These are phyloP conservation scores for Gymnosoma rotundatum DNA, from an alignment of 2,888 invertebrate species.

Conservation along the genomic window DNA sequence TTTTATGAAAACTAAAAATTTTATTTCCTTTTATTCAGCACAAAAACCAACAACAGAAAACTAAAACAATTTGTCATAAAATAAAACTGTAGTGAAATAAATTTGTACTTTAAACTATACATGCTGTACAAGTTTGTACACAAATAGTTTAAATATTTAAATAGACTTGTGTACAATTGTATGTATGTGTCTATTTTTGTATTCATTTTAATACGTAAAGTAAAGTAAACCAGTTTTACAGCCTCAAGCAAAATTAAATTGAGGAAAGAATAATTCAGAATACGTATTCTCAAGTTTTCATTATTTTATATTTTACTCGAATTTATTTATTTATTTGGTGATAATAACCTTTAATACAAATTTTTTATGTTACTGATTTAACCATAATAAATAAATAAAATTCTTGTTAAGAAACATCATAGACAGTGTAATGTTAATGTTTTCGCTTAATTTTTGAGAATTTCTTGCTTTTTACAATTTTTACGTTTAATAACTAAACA, in stretches of 20 bases:
- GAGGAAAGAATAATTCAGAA: too few species aligned
- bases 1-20: neutral
- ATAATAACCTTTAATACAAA: too few species aligned
- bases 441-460: too few species aligned
- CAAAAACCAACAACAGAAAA: conserved; percentile 29
- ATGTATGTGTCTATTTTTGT: neutral
- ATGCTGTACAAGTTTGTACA: neutral
- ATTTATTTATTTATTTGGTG: too few species aligned
- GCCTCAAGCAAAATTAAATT: neutral
- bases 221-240: neutral
- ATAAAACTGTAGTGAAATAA: neutral
- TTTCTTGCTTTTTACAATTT: too few species aligned
- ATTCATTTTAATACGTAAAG: neutral
- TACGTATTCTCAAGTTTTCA: too few species aligned
- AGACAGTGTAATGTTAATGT: too few species aligned
- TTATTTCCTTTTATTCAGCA: conserved; percentile 16
- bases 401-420: too few species aligned
- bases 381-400: too few species aligned
- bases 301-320: too few species aligned
- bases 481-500: too few species aligned
- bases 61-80: neutral
- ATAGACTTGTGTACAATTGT: neutral
- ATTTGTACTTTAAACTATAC: conserved; percentile 4
- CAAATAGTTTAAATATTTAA: neutral
- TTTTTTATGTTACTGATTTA: too few species aligned